Conservation (phyloP, 2,888 invertebrate species). For the Hyppa rectilinea region DNA sequence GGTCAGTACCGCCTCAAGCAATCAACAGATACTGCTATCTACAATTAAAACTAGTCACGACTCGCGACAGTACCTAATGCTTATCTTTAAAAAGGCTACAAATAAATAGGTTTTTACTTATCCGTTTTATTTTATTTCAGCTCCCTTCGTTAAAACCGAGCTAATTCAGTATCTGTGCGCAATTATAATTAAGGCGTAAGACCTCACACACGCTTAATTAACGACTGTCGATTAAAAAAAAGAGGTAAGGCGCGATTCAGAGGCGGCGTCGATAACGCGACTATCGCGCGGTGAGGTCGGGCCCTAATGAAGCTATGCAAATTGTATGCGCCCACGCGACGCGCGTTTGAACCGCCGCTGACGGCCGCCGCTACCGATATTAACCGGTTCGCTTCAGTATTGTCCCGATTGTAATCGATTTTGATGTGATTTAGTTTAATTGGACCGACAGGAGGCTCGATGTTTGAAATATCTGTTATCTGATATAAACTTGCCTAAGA, state of each 20-base stretch:
- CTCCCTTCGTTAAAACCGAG: slow-evolving; percentile 61
- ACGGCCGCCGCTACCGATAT: slow-evolving; percentile 62
- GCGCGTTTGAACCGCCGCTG: slow-evolving; percentile 66
- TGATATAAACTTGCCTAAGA: slow-evolving; percentile 44
- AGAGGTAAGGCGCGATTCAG: slow-evolving; percentile 68
- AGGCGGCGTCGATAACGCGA: slow-evolving; percentile 67
- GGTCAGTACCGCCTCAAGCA: slow-evolving; percentile 53
- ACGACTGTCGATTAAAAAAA: slow-evolving; percentile 73
- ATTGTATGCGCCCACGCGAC: slow-evolving; percentile 73
- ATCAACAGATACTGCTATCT: slow-evolving; percentile 63
- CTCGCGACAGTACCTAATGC: slow-evolving; percentile 62
- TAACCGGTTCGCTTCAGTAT: slow-evolving; percentile 61
- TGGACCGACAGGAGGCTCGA: slow-evolving; percentile 46
- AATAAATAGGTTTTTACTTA: slow-evolving; percentile 56
- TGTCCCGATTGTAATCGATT: slow-evolving; percentile 66
- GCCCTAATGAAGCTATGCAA: slow-evolving; percentile 83
- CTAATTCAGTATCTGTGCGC: slow-evolving; percentile 75
- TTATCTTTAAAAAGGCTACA: slow-evolving; percentile 59
- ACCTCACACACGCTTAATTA: slow-evolving; percentile 85
- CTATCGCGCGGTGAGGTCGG: slow-evolving; percentile 71
- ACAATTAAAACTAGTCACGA: slow-evolving; percentile 67
- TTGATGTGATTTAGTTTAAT: slow-evolving; percentile 67
- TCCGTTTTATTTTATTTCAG: slow-evolving; percentile 52
- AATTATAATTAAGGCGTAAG: slow-evolving; percentile 84
- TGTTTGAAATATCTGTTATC: slow-evolving; percentile 55